Conservation (phyloP, 2,113 vertebrate genomes). For the Zosterops japonicus region DNA sequence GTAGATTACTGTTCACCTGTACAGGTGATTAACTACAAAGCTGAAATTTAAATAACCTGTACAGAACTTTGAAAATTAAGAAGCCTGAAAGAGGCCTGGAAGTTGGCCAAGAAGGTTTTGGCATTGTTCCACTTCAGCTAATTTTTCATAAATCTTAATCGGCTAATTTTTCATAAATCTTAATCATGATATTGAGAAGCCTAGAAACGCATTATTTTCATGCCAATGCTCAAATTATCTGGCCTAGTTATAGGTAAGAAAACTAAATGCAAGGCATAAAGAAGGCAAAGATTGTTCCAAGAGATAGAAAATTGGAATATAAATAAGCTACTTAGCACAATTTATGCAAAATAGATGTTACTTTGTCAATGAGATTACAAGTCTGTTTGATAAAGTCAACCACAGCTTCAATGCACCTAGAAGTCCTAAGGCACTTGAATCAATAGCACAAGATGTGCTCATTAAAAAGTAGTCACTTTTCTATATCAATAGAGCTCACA, state of each 20-base stretch:
- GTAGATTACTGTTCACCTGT: background rate
- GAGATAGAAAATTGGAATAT: background rate
- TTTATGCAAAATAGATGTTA: slow-evolving; percentile 38
- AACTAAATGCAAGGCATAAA: background rate
- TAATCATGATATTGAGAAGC: background rate
- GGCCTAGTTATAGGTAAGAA: background rate
- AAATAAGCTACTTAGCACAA: background rate
- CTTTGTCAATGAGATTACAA: slow-evolving; percentile 23
- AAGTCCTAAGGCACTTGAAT: slow-evolving; percentile 19
- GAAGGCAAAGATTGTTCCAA: background rate
- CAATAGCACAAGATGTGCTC: background rate
- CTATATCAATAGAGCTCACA: background rate
- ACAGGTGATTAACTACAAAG: background rate
- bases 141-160: background rate
- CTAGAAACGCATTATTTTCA: background rate
- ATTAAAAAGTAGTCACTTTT: slow-evolving; percentile 27
- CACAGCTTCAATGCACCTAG: background rate
- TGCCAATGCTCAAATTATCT: background rate
- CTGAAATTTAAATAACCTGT: background rate
- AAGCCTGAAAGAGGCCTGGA: background rate
- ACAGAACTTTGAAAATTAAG: background rate
- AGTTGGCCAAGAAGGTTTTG: background rate
- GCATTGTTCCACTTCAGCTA: background rate
- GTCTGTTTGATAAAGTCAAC: slow-evolving; percentile 10
- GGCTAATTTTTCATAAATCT: background rate